phyloP scores from a whole-genome alignment of 2,797 vertebrate genomes.

The Aythya fuligula region DNA sequence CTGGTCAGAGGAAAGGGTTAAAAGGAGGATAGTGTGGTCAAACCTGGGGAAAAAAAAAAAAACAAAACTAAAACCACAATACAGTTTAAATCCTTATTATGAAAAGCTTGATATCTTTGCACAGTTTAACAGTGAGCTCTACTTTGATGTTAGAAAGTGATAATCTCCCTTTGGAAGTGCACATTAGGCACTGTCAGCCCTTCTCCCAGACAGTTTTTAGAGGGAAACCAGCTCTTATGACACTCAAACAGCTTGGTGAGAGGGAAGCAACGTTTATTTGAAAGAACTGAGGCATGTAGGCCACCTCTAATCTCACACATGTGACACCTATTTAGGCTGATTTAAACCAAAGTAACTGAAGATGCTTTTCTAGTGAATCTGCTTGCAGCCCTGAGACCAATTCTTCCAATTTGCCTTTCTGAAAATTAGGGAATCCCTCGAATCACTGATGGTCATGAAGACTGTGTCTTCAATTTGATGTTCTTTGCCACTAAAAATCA shows the following conservation, averaged over 20 bases:
- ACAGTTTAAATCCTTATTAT: slow-evolving; percentile 28
- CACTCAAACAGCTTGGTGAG: background rate
- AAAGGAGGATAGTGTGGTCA: slow-evolving; percentile 20
- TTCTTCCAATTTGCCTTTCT: background rate
- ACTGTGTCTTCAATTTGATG: background rate
- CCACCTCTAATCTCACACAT: background rate
- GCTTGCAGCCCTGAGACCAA: background rate
- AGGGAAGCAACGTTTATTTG: background rate
- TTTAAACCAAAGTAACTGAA: background rate
- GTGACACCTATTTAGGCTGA: background rate
- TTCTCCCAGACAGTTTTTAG: background rate
- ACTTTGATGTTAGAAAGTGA: background rate
- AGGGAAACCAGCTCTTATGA: background rate
- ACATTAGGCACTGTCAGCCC: background rate
- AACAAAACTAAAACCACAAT: too few relatives aligned
- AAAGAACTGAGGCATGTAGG: background rate
- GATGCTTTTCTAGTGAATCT: background rate
- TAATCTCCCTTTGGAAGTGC: background rate
- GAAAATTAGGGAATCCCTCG: background rate
- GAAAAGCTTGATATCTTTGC: slow-evolving; percentile 33
- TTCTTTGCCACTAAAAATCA: background rate
- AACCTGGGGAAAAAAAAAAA: background rate
- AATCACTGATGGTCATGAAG: background rate
- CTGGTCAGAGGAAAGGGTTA: slow-evolving; percentile 41
- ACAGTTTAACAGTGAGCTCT: background rate